These are phyloP conservation scores for Etheostoma nigrum DNA, from an alignment of 2,797 vertebrate genomes.

Conservation along the genomic window DNA sequence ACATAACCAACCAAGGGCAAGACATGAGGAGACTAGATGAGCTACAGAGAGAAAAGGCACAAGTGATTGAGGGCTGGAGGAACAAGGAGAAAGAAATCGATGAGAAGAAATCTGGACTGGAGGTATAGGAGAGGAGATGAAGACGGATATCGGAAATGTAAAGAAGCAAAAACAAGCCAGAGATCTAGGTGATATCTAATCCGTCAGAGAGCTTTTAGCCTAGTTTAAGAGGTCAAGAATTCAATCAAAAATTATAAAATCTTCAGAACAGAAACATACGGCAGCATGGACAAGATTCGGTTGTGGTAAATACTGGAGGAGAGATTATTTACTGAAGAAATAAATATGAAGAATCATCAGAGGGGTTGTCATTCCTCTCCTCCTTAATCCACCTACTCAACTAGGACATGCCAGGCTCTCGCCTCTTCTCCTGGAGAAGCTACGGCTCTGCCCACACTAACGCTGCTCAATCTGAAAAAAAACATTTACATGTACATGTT, in stretches of 20 bases:
- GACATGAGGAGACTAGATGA: conserved; percentile 49
- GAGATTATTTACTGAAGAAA: conserved; percentile 76
- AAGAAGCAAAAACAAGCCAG: conserved; percentile 58
- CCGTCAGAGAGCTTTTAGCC: conserved; percentile 65
- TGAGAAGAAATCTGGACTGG: conserved; percentile 56
- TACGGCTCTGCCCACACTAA: conserved; percentile 41
- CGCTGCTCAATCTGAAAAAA: conserved; percentile 31
- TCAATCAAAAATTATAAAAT: conserved; percentile 54
- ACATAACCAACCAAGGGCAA: conserved; percentile 71
- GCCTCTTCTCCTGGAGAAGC: conserved; percentile 18
- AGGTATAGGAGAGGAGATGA: conserved; percentile 48
- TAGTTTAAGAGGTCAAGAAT: conserved; percentile 50
- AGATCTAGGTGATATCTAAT: conserved; percentile 51
- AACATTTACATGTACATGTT: conserved; percentile 20
- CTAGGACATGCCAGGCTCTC: conserved; percentile 57
- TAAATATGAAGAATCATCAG: conserved; percentile 75
- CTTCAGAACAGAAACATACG: conserved; percentile 39
- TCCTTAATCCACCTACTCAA: conserved; percentile 79
- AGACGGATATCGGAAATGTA: conserved; percentile 64
- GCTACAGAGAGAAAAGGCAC: conserved; percentile 43
- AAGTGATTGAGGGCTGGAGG: conserved; percentile 49
- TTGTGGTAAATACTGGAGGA: conserved; percentile 55
- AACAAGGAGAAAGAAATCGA: conserved; percentile 66
- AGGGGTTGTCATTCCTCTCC: conserved; percentile 62
- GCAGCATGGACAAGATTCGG: conserved; percentile 32